These are phyloP conservation scores for Operophtera brumata DNA, from an alignment of 2,888 invertebrate genomes.

Conservation along the genomic window DNA sequence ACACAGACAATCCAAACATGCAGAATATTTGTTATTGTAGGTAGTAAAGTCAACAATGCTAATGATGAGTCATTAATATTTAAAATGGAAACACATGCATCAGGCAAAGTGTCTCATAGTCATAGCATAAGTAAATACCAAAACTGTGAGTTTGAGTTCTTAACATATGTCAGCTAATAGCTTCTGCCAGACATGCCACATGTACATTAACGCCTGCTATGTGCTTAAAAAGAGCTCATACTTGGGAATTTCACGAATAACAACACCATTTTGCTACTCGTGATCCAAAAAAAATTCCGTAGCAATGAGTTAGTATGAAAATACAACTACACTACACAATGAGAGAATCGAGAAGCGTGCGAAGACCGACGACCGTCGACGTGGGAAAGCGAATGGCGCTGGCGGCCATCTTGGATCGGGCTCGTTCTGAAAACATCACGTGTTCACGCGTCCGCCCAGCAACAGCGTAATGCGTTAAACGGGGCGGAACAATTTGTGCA, in stretches of 20 bases:
- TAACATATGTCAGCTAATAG: slow-evolving; percentile 63
- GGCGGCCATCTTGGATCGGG: slow-evolving; percentile 74
- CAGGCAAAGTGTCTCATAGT: slow-evolving; percentile 40
- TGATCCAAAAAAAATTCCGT: background rate
- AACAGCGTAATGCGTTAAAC: slow-evolving; percentile 69
- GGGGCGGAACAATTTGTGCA: slow-evolving; percentile 72
- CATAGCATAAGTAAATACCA: slow-evolving; percentile 13
- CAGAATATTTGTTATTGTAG: background rate
- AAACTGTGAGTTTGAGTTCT: slow-evolving; percentile 47
- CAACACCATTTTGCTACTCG: background rate
- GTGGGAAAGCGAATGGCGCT: slow-evolving; percentile 78
- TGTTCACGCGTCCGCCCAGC: slow-evolving; percentile 73
- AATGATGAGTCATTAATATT: slow-evolving; percentile 48
- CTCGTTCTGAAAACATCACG: slow-evolving; percentile 71
- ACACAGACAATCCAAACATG: background rate
- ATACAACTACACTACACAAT: slow-evolving; percentile 60
- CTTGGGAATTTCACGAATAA: background rate
- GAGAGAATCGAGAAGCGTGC: slow-evolving; percentile 67
- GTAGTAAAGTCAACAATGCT: slow-evolving; percentile 30
- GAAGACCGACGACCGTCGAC: slow-evolving; percentile 37
- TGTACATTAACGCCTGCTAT: slow-evolving; percentile 49
- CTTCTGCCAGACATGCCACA: slow-evolving; percentile 46
- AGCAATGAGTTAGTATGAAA: slow-evolving; percentile 36
- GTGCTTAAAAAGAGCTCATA: too few species aligned
- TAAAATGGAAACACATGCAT: slow-evolving; percentile 47